Evolutionary conservation across 1,140 invertebrate species (phyloP), one percentile per base, ranked within the genome.

Genomic region (Penaeus japonicus): DNA sequence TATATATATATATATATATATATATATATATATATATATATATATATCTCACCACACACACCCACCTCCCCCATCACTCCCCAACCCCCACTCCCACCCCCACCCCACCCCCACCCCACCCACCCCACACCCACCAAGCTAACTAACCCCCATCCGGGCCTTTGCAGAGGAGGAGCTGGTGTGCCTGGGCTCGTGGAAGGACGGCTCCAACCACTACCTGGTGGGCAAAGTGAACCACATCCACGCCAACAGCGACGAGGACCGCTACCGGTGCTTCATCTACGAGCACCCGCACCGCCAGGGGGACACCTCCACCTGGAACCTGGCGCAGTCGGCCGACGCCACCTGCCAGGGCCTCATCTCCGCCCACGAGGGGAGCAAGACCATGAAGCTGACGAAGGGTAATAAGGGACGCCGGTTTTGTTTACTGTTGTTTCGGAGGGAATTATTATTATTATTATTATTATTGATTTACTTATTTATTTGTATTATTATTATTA

Each of bases 201-300:
- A 97, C 92, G 96, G 96, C 17, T 96, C 96, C 91, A 96, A 96
- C 83, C 94, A 96, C 82, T 98, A 97, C 93, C 94, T 97, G 89
- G 96, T 97, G 18, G 90, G 90, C 1, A 90, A 90, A 55, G 77
- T 90, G 4, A 83, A 87, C 70, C 96, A 96, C 93, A 95, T 95
- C 92, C 96, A 97, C 93, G 96, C 96, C 59, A 96, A 96, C 85
- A 96, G 96, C 90, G 97, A 97, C 93, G 97, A 98, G 92, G 97
- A 98, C 92, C 95, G 96, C 85, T 98, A 97, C 93, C 94, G 97
- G 89, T 98, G 97, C 94, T 98, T 98, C 93, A 96, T 98, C 55
- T 97, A 96, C 93, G 96, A 97, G 93, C 87, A 80, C 57, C 82
- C 84, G 5, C 87, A 55, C 70, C 90, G 79, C 30, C 75, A 85